These are phyloP conservation scores for Agapornis roseicollis DNA, from an alignment of 2,113 vertebrate species.

Conservation along the genomic window DNA sequence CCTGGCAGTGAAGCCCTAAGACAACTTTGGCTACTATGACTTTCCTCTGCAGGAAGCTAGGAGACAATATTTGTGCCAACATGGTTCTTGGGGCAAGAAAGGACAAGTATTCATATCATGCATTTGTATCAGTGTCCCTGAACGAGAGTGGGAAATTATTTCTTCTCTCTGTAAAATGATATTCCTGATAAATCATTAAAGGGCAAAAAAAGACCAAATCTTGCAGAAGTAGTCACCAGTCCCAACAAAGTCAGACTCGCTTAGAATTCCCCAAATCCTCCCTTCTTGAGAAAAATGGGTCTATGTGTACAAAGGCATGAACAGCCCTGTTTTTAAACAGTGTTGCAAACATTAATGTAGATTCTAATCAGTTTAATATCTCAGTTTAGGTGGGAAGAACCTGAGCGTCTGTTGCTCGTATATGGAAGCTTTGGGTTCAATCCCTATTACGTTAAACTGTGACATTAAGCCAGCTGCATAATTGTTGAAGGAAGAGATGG, in stretches of 20 bases:
- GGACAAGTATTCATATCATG: not conserved
- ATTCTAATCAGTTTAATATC: not conserved
- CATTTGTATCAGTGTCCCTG: not conserved
- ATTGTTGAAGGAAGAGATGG: not conserved
- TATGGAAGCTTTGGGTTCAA: not conserved
- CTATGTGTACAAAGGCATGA: not conserved
- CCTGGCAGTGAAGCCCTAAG: not conserved
- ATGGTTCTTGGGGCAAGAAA: not conserved
- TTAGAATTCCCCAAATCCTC: not conserved
- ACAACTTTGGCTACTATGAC: not conserved
- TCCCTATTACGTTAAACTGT: not conserved
- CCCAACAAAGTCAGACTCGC: not conserved
- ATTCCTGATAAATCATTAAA: not conserved
- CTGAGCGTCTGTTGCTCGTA: not conserved
- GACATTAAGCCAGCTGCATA: not conserved
- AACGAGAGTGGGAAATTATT: not conserved
- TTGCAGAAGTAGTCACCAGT: not conserved
- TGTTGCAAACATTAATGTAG: not conserved
- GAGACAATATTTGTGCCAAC: not conserved
- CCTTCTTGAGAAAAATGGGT: not conserved
- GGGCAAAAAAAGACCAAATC: not conserved
- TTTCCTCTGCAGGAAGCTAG: not conserved
- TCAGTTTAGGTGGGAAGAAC: not conserved
- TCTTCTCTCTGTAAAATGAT: not conserved
- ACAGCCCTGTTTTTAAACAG: not conserved